Conservation (phyloP, 2,888 invertebrate genomes). For the Apotomis capreana region DNA sequence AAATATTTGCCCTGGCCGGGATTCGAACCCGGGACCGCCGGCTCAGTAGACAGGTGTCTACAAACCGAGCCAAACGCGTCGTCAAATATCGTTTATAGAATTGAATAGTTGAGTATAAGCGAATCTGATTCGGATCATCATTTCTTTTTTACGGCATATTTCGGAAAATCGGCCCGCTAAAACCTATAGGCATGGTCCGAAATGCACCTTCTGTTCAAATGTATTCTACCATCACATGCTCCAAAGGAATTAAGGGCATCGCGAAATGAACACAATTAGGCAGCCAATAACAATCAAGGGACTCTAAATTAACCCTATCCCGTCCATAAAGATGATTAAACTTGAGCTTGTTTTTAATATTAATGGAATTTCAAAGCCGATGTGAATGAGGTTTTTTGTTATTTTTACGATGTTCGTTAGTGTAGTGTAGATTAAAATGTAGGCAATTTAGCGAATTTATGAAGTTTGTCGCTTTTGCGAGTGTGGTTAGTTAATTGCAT, state of each 20-base stretch:
- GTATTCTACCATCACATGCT: slow-evolving; percentile 14
- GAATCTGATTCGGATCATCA: too few relatives aligned
- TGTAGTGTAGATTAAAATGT: slow-evolving; percentile 14
- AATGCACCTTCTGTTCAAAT: not conserved
- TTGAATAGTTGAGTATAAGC: too few relatives aligned
- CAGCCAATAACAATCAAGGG: slow-evolving; percentile 27
- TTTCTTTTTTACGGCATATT: too few relatives aligned
- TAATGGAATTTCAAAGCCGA: slow-evolving; percentile 5
- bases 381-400: slow-evolving; percentile 1
- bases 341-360: slow-evolving; percentile 9
- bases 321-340: slow-evolving; percentile 15
- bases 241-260: slow-evolving; percentile 21
- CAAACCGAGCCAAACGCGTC: too few relatives aligned
- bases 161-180: too few relatives aligned
- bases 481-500: not conserved
- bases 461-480: not conserved
- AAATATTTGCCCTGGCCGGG: too few relatives aligned
- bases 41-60: too few relatives aligned
- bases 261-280: slow-evolving; percentile 32
- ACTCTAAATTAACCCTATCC: slow-evolving; percentile 16
- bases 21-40: too few relatives aligned
- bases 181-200: too few relatives aligned
- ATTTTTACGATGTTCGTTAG: slow-evolving; percentile 17
- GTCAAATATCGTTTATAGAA: too few relatives aligned
- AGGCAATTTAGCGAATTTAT: slow-evolving; percentile 4